Percentiles rank a stretch among this genome's conserved stretches.
Evolutionary conservation across 2,888 invertebrate genomes (phyloP).

Genomic region (Polia nebulosa): DNA sequence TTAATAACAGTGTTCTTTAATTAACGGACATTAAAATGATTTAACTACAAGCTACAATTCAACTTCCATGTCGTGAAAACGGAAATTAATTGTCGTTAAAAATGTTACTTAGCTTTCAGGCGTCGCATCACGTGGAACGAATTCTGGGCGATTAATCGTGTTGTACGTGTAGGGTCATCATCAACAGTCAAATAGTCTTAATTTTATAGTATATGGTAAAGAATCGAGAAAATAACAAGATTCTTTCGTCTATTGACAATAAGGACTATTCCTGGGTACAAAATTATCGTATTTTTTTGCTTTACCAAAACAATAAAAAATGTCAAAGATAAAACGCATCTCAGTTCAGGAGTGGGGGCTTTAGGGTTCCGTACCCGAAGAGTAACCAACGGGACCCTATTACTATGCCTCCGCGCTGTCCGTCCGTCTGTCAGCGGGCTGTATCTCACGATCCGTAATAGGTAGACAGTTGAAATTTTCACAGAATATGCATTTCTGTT

Average conservation of each 20-base stretch:
- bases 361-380: too few species aligned
- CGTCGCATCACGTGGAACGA: slow-evolving; percentile 57
- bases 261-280: too few species aligned
- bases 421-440: too few species aligned
- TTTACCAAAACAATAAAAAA: too few species aligned
- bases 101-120: slow-evolving; percentile 61
- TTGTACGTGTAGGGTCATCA: slow-evolving; percentile 43
- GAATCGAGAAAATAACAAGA: not conserved
- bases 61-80: slow-evolving; percentile 49
- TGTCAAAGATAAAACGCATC: too few species aligned
- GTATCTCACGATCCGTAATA: too few species aligned
- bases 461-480: too few species aligned
- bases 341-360: too few species aligned
- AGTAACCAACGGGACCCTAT: too few species aligned
- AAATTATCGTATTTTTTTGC: too few species aligned
- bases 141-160: slow-evolving; percentile 55
- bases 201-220: not conserved
- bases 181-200: not conserved
- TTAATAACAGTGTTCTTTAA: slow-evolving; percentile 36
- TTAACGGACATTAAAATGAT: slow-evolving; percentile 27
- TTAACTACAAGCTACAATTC: slow-evolving; percentile 35
- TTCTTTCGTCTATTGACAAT: not conserved
- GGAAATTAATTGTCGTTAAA: slow-evolving; percentile 61
- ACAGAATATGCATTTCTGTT: too few species aligned
- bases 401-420: too few species aligned